Percentiles rank a stretch among this genome's conserved stretches.
Evolutionary conservation across 2,888 invertebrate species (phyloP).

Genomic region (Busseola fusca): DNA sequence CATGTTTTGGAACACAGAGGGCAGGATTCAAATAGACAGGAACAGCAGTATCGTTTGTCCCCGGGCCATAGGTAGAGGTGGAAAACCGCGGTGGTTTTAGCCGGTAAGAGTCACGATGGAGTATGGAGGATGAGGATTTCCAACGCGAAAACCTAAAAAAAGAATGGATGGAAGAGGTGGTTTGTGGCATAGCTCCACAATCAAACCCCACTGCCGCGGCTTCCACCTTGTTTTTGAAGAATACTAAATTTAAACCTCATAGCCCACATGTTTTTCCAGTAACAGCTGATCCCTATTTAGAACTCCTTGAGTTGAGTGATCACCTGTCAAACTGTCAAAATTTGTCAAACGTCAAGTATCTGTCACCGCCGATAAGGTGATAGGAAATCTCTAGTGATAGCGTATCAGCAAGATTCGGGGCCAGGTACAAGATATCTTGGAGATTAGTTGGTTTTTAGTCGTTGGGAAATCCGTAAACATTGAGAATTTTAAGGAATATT

Average conservation of each 20-base stretch:
- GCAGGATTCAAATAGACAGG: no score
- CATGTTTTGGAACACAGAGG: no score
- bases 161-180: no score
- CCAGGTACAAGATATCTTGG: constrained; percentile 50
- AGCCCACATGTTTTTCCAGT: neutral
- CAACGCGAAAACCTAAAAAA: no score
- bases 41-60: no score
- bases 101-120: no score
- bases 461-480: constrained; percentile 55
- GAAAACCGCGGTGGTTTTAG: no score
- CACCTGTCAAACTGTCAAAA: constrained; percentile 76
- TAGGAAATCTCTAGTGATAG: constrained; percentile 55
- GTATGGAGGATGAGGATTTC: no score
- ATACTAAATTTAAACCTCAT: neutral
- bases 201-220: neutral
- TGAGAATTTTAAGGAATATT: constrained; percentile 24
- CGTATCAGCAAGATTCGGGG: constrained; percentile 62
- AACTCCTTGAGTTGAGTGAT: constrained; percentile 64
- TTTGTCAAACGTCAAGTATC: constrained; percentile 77
- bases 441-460: constrained; percentile 50
- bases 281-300: constrained; percentile 36
- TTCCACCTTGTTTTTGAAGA: neutral
- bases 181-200: neutral
- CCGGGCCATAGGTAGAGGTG: no score
- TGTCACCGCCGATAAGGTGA: constrained; percentile 75